Percentiles rank a stretch among this genome's conserved stretches.
phyloP scores from a whole-genome alignment of 1,140 invertebrate species.

The Anoplolepis gracilipes region DNA sequence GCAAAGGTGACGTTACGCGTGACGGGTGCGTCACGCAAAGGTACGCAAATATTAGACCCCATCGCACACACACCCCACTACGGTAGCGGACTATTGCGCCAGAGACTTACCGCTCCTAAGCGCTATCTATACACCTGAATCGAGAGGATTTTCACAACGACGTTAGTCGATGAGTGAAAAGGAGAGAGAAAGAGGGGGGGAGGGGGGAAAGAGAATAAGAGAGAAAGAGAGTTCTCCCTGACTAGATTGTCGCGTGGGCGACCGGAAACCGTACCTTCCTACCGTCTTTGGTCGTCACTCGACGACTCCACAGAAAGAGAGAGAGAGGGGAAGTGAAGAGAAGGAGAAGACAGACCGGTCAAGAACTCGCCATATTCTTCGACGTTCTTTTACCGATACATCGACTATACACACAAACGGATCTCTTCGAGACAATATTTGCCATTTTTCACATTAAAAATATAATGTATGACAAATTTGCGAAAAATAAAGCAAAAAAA shows the following conservation, averaged over 20 bases:
- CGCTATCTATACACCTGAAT: constrained; percentile 77
- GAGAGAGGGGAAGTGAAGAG: constrained; percentile 63
- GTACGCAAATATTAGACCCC: constrained; percentile 56
- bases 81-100: constrained; percentile 72
- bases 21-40: constrained; percentile 20
- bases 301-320: constrained; percentile 63
- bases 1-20: neutral
- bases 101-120: constrained; percentile 74
- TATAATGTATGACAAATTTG: neutral
- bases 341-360: constrained; percentile 68
- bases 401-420: constrained; percentile 53
- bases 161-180: constrained; percentile 57
- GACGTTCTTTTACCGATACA: constrained; percentile 71
- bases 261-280: constrained; percentile 85
- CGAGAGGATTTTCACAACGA: constrained; percentile 76
- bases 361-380: constrained; percentile 74
- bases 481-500: neutral
- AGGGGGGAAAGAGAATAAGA: constrained; percentile 64
- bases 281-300: constrained; percentile 82
- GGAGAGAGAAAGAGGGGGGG: neutral
- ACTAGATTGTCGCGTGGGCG: constrained; percentile 83
- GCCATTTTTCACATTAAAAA: constrained; percentile 51
- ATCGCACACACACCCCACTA: constrained; percentile 54
- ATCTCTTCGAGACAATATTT: constrained; percentile 58
- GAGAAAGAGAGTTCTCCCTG: constrained; percentile 70